A percentile compares a stretch with the other conserved stretches of the same genome.
Conservation (phyloP, 2,797 vertebrate genomes). For the Galagoides demidoff region DNA sequence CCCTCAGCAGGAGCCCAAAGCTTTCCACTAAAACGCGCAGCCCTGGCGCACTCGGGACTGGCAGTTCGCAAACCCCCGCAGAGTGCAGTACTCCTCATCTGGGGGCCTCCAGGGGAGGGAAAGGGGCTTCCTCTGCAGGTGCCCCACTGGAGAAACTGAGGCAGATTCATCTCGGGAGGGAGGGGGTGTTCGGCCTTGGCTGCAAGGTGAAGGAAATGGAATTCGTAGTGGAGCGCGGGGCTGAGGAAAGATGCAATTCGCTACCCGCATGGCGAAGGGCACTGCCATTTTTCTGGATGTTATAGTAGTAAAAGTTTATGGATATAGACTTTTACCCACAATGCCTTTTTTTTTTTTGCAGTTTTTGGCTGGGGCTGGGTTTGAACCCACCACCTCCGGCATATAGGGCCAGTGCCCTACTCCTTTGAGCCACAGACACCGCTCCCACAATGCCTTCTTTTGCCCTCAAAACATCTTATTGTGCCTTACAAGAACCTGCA, state of each 20-base stretch:
- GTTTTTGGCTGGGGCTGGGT: too few species aligned
- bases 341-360: neutral
- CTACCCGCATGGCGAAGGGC: conserved; percentile 28
- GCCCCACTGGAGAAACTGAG: conserved; percentile 59
- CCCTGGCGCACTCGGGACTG: neutral
- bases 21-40: neutral
- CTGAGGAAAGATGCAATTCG: neutral
- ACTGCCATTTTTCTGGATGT: neutral
- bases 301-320: conserved; percentile 2
- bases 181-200: neutral
- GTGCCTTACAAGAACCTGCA: neutral
- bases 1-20: neutral
- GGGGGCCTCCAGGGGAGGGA: neutral
- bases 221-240: too few species aligned
- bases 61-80: neutral
- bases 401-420: too few species aligned
- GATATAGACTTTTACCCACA: neutral
- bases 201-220: neutral
- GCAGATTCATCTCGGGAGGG: neutral
- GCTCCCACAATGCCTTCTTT: neutral
- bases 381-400: too few species aligned
- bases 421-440: too few species aligned
- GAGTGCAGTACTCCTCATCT: neutral
- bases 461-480: neutral
- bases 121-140: neutral